A percentile compares a stretch with the other conserved stretches of the same genome.
Evolutionary conservation across 2,797 vertebrate genomes (phyloP).

Genomic region (Lagorchestes hirsutus): DNA sequence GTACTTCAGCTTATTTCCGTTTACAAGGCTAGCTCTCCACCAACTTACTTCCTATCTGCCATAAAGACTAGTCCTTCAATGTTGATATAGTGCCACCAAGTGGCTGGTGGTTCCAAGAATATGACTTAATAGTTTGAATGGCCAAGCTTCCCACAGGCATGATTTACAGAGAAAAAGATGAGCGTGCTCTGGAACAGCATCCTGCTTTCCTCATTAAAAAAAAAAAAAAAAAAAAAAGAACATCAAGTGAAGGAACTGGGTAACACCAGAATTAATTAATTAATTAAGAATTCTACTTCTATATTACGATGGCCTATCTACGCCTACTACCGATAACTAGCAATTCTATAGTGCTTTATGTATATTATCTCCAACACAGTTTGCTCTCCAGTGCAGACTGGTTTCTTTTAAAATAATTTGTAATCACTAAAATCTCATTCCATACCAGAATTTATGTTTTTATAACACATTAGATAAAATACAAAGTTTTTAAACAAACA

Average conservation of each 20-base stretch:
- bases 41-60: not conserved
- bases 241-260: not conserved
- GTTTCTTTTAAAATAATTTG: not conserved
- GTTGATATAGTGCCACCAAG: not conserved
- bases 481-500: not conserved
- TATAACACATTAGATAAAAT: not conserved
- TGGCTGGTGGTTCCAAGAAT: not conserved
- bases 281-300: not conserved
- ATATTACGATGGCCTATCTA: not conserved
- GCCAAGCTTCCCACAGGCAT: conserved; percentile 1
- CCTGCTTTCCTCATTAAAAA: not conserved
- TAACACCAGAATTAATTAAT: not conserved
- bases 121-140: not conserved
- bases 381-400: not conserved
- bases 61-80: not conserved
- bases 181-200: not conserved
- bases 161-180: conserved; percentile 16
- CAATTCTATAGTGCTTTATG: not conserved
- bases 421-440: not conserved
- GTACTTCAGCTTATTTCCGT: not conserved
- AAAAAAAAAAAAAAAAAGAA: not conserved
- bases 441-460: not conserved
- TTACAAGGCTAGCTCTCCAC: not conserved
- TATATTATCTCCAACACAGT: not conserved
- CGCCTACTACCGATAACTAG: not conserved